Conservation (phyloP, 2,888 invertebrate genomes). For the Hypena proboscidalis region DNA sequence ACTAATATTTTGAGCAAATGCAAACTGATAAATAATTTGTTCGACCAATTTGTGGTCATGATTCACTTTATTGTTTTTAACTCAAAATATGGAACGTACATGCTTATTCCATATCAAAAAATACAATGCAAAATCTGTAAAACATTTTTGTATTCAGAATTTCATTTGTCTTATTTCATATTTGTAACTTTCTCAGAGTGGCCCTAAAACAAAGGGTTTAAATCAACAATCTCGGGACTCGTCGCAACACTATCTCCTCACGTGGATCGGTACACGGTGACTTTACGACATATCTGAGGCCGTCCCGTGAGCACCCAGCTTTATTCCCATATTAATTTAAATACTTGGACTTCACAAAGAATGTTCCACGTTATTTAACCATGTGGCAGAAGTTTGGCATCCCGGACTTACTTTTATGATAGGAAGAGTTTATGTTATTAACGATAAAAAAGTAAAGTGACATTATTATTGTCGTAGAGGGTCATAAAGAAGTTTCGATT, state of each 20-base stretch:
- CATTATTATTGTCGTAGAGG: conserved; percentile 56
- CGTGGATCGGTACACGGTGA: conserved; percentile 65
- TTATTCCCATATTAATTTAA: conserved; percentile 47
- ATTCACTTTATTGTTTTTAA: conserved; percentile 1
- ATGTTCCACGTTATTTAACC: conserved; percentile 13
- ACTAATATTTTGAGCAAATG: conserved; percentile 3
- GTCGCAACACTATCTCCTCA: conserved; percentile 62
- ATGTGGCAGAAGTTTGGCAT: conserved; percentile 17
- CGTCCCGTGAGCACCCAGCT: conserved; percentile 40
- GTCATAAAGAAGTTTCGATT: conserved; percentile 69
- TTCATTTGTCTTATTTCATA: conserved; percentile 38
- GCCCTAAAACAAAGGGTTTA: conserved; percentile 62
- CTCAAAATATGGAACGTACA: not conserved
- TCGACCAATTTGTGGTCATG: conserved; percentile 5
- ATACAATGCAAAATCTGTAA: conserved; percentile 26
- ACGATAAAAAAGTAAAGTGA: conserved; percentile 57
- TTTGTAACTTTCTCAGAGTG: conserved; percentile 53
- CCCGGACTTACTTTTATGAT: conserved; percentile 44
- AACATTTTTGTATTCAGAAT: conserved; percentile 23
- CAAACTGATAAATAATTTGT: not conserved
- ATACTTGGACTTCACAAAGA: conserved; percentile 31
- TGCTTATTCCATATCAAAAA: conserved; percentile 11
- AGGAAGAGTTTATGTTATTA: conserved; percentile 57
- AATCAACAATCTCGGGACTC: conserved; percentile 64
- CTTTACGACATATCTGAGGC: conserved; percentile 55